Evolutionary conservation across 2,797 vertebrate genomes (phyloP).

Genomic region (Sylvilagus floridanus): DNA sequence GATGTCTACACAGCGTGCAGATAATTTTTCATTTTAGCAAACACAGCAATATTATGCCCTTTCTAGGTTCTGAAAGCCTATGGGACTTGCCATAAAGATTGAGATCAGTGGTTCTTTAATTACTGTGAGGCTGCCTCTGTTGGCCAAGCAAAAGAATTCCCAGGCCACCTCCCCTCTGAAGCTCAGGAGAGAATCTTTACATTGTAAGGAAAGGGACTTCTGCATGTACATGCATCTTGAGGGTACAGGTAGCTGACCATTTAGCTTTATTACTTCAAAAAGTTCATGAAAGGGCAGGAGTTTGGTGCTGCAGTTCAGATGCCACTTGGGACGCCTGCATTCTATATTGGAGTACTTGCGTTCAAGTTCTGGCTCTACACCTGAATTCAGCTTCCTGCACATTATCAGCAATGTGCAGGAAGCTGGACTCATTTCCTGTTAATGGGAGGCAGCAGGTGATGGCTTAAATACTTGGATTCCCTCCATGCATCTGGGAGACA

Average conservation of each 20-base stretch:
- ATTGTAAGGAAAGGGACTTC: background rate
- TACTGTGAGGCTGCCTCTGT: conserved; percentile 77
- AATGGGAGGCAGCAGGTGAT: too few relatives aligned
- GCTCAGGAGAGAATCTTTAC: background rate
- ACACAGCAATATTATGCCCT: conserved; percentile 44
- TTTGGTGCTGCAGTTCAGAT: too few relatives aligned
- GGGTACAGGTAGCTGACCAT: background rate
- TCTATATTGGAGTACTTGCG: too few relatives aligned
- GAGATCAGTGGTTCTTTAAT: conserved; percentile 82
- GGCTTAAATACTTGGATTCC: too few relatives aligned
- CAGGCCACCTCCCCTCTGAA: background rate
- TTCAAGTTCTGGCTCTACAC: too few relatives aligned
- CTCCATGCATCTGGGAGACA: too few relatives aligned
- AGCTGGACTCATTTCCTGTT: too few relatives aligned
- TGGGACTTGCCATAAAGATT: conserved; percentile 67
- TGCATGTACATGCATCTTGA: background rate
- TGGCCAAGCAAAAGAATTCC: conserved; percentile 52
- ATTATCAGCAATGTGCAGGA: too few relatives aligned
- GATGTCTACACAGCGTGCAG: conserved; percentile 73
- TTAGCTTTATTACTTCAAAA: background rate
- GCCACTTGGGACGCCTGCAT: too few relatives aligned
- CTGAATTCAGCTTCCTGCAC: too few relatives aligned
- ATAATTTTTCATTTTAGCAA: conserved; percentile 85
- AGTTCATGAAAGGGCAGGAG: too few relatives aligned
- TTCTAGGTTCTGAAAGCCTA: conserved; percentile 70